Conservation (phyloP, 2,888 invertebrate species). For the Rutpela maculata region DNA sequence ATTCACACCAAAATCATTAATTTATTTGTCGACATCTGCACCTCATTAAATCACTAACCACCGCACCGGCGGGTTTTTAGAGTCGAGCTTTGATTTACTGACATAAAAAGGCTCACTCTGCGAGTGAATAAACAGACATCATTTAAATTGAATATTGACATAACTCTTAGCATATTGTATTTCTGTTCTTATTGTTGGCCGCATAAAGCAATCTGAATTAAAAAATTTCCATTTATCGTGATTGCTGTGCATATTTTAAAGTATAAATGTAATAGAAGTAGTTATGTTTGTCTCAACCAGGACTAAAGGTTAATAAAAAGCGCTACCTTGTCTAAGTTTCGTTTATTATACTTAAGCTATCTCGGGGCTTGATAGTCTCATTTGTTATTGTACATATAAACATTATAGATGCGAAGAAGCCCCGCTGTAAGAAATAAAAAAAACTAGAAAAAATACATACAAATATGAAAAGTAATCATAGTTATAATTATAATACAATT, state of each 20-base stretch:
- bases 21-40: constrained; percentile 46
- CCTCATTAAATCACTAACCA: constrained; percentile 46
- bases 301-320: too few relatives aligned
- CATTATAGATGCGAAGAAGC: too few relatives aligned
- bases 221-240: background rate
- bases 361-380: too few relatives aligned
- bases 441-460: too few relatives aligned
- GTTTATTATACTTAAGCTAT: too few relatives aligned
- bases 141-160: constrained; percentile 54
- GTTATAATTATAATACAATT: too few relatives aligned
- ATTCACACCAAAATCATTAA: constrained; percentile 45
- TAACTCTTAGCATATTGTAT: constrained; percentile 53
- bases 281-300: too few relatives aligned
- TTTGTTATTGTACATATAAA: too few relatives aligned
- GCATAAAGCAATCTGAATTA: constrained; percentile 3
- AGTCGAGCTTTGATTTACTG: constrained; percentile 36
- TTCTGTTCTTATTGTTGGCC: constrained; percentile 42
- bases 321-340: too few relatives aligned
- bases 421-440: too few relatives aligned
- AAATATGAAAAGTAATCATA: too few relatives aligned
- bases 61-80: constrained; percentile 17
- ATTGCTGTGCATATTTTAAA: background rate
- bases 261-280: background rate
- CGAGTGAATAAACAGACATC: constrained; percentile 45
- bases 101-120: constrained; percentile 44